phyloP scores from a whole-genome alignment of 2,888 invertebrate species.

The Phymatocera aterrima region DNA sequence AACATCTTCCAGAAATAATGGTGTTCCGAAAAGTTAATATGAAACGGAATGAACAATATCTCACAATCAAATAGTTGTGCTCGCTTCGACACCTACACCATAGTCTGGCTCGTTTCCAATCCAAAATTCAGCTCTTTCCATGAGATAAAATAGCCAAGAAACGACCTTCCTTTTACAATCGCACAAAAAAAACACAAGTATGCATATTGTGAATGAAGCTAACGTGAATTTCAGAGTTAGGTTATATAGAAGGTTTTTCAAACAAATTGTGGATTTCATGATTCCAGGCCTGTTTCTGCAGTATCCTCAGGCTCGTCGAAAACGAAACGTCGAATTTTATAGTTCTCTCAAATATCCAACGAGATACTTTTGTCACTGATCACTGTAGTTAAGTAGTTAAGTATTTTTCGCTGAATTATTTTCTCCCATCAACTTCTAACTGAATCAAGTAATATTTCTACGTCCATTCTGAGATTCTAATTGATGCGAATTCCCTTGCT shows the following conservation, averaged over 20 bases:
- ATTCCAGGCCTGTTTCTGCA: not conserved
- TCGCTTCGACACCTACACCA: slow-evolving; percentile 15
- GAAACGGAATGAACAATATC: not conserved
- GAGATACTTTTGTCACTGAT: no score
- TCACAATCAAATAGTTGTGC: not conserved
- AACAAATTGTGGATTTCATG: not conserved
- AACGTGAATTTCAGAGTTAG: not conserved
- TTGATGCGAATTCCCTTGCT: not conserved
- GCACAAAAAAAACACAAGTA: not conserved
- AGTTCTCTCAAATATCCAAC: no score
- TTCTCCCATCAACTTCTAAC: not conserved
- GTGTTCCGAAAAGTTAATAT: not conserved
- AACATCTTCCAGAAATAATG: no score
- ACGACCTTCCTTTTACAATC: slow-evolving; percentile 31
- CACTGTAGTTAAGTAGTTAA: no score
- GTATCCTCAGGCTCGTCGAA: not conserved
- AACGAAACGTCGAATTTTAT: not conserved
- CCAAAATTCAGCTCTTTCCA: not conserved
- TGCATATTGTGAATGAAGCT: not conserved
- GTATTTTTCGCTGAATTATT: not conserved
- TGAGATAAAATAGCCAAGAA: slow-evolving; percentile 28
- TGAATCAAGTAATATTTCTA: not conserved
- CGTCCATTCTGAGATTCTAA: not conserved
- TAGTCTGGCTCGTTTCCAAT: slow-evolving; percentile 24
- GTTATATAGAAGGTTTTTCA: no score